Evolutionary conservation across 1,140 invertebrate genomes (phyloP).

Genomic region (Drosophila athabasca): DNA sequence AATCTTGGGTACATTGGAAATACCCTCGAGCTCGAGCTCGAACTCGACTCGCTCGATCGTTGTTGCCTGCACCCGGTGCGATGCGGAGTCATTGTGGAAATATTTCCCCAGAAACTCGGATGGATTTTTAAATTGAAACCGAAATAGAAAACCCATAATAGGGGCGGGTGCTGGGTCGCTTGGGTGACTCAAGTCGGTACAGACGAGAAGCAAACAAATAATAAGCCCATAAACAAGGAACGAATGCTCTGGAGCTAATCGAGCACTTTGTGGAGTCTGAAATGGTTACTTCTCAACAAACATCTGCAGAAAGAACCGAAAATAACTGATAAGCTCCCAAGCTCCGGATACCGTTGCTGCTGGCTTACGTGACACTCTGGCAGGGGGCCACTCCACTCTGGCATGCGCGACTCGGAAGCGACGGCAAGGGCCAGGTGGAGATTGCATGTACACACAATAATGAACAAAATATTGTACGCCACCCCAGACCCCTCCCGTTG

Average conservation of each 20-base stretch:
- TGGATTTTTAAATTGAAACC: too few species aligned
- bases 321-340: conserved; percentile 54
- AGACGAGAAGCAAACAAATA: too few species aligned
- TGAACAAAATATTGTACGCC: conserved; percentile 20
- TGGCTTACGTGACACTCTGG: conserved; percentile 25
- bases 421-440: conserved; percentile 24
- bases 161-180: too few species aligned
- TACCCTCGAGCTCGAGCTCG: neutral
- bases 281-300: neutral
- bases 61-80: conserved; percentile 23
- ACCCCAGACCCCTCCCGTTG: neutral
- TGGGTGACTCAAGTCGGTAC: too few species aligned
- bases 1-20: conserved; percentile 2
- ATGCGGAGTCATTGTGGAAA: too few species aligned
- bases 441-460: conserved; percentile 7
- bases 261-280: neutral
- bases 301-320: neutral
- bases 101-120: too few species aligned
- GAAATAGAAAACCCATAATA: too few species aligned
- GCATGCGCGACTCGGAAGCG: neutral
- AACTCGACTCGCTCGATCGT: conserved; percentile 28
- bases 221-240: too few species aligned
- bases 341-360: neutral
- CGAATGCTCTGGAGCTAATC: too few species aligned
- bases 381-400: too few species aligned